Evolutionary conservation across 2,113 vertebrate genomes (phyloP), one percentile per base, ranked within the genome.

Genomic region (Laticauda colubrina): DNA sequence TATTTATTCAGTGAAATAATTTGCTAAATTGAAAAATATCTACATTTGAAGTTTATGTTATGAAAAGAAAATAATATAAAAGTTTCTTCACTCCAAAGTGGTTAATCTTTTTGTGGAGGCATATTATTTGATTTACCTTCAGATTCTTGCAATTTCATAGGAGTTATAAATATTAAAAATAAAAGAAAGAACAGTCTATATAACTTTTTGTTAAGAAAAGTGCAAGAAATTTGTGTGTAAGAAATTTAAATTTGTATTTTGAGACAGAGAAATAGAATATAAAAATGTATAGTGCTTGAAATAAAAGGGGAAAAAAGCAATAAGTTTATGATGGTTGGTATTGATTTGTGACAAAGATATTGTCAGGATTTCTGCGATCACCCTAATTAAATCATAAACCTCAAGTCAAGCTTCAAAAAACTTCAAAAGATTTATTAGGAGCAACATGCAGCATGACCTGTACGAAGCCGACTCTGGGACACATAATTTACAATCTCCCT

Each of bases 71-170:
- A 91, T 89, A 93, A 57, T 51, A 55, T 7, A 34, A 90, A 53
- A 34, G 15, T 4, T 29, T 86, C 11, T 8, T 56, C 43, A 85
- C 87, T 3, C 53, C 81, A 81, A 91, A 88, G 45, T 55, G 90
- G 81, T 93, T 89, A n/a, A 57, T 56, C 53, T 51, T 64, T 43
- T 18, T 93, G 64, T 93, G 94, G 88, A 93, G 94, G 14, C 14
- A 90, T 39, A 45, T 55, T 89, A 21, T 4, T 34, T 57, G 9
- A 89, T 89, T 57, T 89, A 11, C 21, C 56, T 90, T 26, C 39
- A 64, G 4, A 54, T 54, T 75, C 69, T 91, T 85, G 5, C 5
- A 11, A 85, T 29, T 34, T 55, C 3, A 75, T 54, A 75, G 29
- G 26, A 69, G 51, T 54, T 64, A 54, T n/a, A 34, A 54, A 26